A percentile compares a stretch with the other conserved stretches of the same genome.
Conservation (phyloP, 2,113 vertebrate genomes). For the Nothobranchius kuhntae region DNA sequence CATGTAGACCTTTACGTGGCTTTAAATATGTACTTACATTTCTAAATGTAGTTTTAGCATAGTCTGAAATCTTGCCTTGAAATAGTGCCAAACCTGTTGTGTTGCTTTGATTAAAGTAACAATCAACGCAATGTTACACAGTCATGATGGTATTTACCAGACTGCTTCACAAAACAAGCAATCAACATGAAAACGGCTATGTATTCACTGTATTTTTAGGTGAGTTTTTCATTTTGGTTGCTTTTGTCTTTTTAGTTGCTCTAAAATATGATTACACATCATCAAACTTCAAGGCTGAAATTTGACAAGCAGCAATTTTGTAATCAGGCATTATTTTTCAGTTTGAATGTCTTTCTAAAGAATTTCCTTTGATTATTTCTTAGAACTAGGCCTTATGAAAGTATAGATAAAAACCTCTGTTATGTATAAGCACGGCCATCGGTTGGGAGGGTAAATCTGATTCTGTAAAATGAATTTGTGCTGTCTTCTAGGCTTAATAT, state of each 20-base stretch:
- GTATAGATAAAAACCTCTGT: background rate
- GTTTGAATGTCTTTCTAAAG: background rate
- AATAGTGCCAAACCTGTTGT: constrained; percentile 31
- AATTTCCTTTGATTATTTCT: constrained; percentile 19
- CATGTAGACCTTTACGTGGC: constrained; percentile 10
- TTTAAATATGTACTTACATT: constrained; percentile 60
- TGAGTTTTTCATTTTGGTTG: background rate
- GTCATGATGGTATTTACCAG: background rate
- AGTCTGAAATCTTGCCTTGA: constrained; percentile 45
- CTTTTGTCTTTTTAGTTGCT: background rate
- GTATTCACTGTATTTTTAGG: background rate
- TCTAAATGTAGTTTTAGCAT: constrained; percentile 49
- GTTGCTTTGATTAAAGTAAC: constrained; percentile 31
- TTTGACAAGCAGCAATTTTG: constrained; percentile 14
- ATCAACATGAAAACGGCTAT: constrained; percentile 18
- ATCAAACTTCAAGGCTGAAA: constrained; percentile 12
- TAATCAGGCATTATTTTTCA: background rate
- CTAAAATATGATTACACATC: constrained; percentile 5
- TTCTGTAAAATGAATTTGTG: background rate
- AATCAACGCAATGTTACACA: constrained; percentile 24
- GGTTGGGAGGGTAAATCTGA: background rate
- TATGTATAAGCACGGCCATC: background rate
- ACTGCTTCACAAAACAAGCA: constrained; percentile 32
- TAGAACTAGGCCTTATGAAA: background rate
- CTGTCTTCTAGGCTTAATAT: background rate